phyloP scores from a whole-genome alignment of 2,888 invertebrate genomes.

The Phrixothrix hirtus region DNA sequence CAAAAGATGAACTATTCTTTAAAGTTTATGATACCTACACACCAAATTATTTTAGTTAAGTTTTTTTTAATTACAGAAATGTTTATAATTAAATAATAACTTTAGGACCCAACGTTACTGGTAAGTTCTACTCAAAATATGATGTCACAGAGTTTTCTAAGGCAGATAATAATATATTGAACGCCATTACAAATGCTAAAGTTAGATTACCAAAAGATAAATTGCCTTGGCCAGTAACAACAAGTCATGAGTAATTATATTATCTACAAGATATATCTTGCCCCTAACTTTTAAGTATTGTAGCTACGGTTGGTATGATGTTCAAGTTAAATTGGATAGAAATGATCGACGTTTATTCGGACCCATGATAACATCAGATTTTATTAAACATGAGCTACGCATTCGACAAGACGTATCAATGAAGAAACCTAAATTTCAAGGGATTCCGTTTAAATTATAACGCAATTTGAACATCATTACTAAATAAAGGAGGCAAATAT shows the following conservation, averaged over 20 bases:
- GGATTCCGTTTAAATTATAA: constrained; percentile 37
- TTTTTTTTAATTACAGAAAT: constrained; percentile 1
- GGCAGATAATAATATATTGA: constrained; percentile 40
- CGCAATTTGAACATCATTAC: too few relatives aligned
- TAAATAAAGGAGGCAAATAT: too few relatives aligned
- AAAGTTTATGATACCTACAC: constrained; percentile 44
- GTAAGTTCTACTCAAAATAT: constrained; percentile 51
- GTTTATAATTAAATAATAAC: constrained; percentile 10
- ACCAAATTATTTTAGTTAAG: constrained; percentile 44
- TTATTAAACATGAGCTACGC: constrained; percentile 33
- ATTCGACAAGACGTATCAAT: constrained; percentile 34
- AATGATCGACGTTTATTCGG: constrained; percentile 42
- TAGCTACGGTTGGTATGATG: constrained; percentile 44
- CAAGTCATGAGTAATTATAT: constrained; percentile 43
- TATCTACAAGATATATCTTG: constrained; percentile 1
- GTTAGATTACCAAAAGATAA: constrained; percentile 45
- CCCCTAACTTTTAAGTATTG: constrained; percentile 6
- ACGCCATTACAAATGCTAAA: constrained; percentile 41
- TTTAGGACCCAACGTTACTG: constrained; percentile 44
- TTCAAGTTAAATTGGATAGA: constrained; percentile 39
- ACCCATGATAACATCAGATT: constrained; percentile 24
- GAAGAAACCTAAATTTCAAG: constrained; percentile 36
- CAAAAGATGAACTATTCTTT: constrained; percentile 42
- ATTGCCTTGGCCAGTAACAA: constrained; percentile 47
- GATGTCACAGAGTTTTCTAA: constrained; percentile 40